Conservation (phyloP, 2,113 vertebrate species). For the Eonycteris spelaea region DNA sequence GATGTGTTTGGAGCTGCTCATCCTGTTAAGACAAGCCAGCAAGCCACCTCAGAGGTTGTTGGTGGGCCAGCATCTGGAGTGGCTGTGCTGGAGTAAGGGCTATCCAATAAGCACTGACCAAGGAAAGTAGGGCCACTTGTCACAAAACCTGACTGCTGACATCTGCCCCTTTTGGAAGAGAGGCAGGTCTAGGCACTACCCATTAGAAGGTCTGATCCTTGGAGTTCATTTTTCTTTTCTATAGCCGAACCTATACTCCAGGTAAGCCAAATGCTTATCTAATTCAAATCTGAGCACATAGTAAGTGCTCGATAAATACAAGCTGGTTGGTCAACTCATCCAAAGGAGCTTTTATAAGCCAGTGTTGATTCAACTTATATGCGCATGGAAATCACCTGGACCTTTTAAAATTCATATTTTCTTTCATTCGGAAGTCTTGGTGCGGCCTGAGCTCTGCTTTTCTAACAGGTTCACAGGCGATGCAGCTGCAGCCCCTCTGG, state of each 20-base stretch:
- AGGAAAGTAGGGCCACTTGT: not conserved
- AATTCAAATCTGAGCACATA: not conserved
- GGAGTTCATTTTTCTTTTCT: not conserved
- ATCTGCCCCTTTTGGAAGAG: not conserved
- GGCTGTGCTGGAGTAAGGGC: not conserved
- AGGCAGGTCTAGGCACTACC: rapidly evolving
- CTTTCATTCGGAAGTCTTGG: not conserved
- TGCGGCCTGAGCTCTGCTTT: not conserved
- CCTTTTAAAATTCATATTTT: not conserved
- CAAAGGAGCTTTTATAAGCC: too few species aligned
- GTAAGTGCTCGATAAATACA: not conserved
- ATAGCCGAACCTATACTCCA: not conserved
- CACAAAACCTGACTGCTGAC: not conserved
- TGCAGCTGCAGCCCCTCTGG: too few species aligned
- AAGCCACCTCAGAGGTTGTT: not conserved
- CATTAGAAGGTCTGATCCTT: not conserved
- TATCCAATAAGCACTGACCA: not conserved
- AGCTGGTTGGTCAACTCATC: not conserved
- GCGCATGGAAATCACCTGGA: not conserved
- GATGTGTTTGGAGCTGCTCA: not conserved
- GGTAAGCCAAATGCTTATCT: not conserved
- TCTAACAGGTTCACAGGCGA: not conserved
- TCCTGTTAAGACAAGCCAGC: not conserved
- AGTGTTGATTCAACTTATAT: not conserved
- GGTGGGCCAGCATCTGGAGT: not conserved